Evolutionary conservation across 2,113 vertebrate genomes (phyloP).

Genomic region (Phyllopteryx taeniolatus): DNA sequence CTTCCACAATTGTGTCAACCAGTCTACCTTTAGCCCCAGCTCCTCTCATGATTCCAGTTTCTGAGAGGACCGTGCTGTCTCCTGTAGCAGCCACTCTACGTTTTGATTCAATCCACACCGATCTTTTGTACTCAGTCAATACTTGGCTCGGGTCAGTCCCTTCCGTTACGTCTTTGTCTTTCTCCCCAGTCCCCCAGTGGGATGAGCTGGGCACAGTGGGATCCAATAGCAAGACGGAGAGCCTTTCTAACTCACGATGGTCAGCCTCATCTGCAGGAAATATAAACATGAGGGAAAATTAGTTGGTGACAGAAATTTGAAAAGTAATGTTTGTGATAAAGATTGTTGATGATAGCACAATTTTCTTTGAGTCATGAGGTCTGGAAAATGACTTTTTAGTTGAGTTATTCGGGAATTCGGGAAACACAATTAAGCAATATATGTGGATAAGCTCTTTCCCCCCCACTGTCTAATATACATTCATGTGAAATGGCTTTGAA

Average conservation of each 20-base stretch:
- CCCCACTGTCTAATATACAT: slow-evolving; percentile 14
- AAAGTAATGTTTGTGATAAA: neutral
- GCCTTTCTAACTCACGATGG: slow-evolving; percentile 27
- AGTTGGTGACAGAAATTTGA: slow-evolving; percentile 5
- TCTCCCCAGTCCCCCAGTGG: slow-evolving; percentile 2
- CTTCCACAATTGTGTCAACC: neutral
- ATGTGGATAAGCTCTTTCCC: slow-evolving; percentile 3
- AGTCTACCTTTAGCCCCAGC: slow-evolving; percentile 37
- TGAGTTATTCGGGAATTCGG: slow-evolving; percentile 8
- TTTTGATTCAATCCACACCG: slow-evolving; percentile 45
- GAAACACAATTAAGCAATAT: slow-evolving; percentile 1
- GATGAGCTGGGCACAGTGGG: slow-evolving; percentile 32
- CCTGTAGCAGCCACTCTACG: slow-evolving; percentile 2
- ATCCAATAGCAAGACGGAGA: slow-evolving; percentile 19
- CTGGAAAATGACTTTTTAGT: slow-evolving; percentile 1
- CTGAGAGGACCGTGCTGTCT: slow-evolving; percentile 27
- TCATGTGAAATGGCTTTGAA: slow-evolving; percentile 13
- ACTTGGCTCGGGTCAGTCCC: slow-evolving; percentile 9
- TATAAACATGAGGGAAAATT: slow-evolving; percentile 6
- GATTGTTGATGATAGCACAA: neutral
- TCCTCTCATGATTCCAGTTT: slow-evolving; percentile 33
- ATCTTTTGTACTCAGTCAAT: slow-evolving; percentile 39
- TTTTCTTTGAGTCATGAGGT: slow-evolving; percentile 23
- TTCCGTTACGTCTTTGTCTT: slow-evolving; percentile 12
- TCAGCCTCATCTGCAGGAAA: slow-evolving; percentile 49